Conservation (phyloP, 2,888 invertebrate genomes). For the Cephus sareptanus region DNA sequence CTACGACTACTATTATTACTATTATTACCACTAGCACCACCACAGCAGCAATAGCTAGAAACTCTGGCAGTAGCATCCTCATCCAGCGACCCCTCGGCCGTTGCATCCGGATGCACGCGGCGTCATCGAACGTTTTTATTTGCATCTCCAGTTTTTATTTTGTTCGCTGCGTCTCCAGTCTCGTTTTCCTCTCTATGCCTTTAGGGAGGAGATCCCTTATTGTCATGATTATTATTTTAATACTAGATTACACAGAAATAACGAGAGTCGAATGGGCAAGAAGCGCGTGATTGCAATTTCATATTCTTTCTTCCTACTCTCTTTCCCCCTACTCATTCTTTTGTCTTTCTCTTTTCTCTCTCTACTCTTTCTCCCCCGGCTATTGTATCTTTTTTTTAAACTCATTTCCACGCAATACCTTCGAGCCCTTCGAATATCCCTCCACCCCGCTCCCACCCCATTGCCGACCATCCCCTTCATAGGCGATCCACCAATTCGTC, state of each 20-base stretch:
- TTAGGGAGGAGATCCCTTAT: background rate
- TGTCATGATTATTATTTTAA: conserved; percentile 15
- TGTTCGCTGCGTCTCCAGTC: conserved; percentile 4
- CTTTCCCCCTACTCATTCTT: background rate
- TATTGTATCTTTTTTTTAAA: background rate
- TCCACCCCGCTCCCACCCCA: too few relatives aligned
- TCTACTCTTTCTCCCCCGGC: background rate
- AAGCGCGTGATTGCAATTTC: background rate
- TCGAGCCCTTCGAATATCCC: too few relatives aligned
- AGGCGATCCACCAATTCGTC: too few relatives aligned
- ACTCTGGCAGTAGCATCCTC: background rate
- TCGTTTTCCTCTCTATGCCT: conserved; percentile 2
- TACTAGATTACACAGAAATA: conserved; percentile 13
- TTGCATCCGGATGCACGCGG: background rate
- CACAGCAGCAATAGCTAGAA: background rate
- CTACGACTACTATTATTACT: background rate
- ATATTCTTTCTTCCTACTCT: background rate
- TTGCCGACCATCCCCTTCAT: too few relatives aligned
- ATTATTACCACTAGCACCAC: background rate
- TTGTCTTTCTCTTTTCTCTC: background rate
- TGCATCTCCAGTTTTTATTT: background rate
- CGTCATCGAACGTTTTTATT: background rate
- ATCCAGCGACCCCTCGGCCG: too few relatives aligned
- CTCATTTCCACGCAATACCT: too few relatives aligned
- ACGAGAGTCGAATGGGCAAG: too few relatives aligned